phyloP scores from a whole-genome alignment of 1,140 invertebrate species.

The Drosophila rhopaloa region DNA sequence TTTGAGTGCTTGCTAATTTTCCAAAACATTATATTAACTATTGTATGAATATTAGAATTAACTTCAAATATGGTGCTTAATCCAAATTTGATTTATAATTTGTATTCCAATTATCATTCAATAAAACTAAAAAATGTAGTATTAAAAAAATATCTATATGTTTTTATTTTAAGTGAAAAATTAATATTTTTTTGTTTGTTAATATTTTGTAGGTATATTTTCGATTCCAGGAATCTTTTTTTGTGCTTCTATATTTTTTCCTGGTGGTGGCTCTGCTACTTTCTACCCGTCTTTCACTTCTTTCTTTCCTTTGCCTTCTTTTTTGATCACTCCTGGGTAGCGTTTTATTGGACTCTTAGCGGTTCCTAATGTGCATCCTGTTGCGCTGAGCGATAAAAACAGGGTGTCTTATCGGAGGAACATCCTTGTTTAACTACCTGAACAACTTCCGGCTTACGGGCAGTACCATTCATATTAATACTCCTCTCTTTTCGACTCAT shows the following conservation, averaged over 20 bases:
- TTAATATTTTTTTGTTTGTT: background rate
- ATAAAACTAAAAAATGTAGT: too few species aligned
- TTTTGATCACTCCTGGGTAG: conserved; percentile 17
- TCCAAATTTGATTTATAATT: too few species aligned
- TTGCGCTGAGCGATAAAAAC: conserved; percentile 40
- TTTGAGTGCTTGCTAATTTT: too few species aligned
- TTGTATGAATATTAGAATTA: too few species aligned
- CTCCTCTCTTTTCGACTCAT: conserved; percentile 23
- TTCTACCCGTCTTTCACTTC: conserved; percentile 4
- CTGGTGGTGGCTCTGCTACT: conserved; percentile 5
- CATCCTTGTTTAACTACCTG: conserved; percentile 58
- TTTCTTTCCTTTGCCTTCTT: background rate
- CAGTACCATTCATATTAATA: background rate
- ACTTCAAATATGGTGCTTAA: too few species aligned
- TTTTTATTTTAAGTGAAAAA: background rate
- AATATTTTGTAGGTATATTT: background rate
- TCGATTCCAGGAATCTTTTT: background rate
- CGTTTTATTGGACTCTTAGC: conserved; percentile 65
- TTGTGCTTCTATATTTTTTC: background rate
- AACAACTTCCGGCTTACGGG: conserved; percentile 59
- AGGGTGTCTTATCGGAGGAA: conserved; percentile 49
- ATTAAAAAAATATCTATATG: too few species aligned
- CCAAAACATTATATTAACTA: too few species aligned
- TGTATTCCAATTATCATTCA: too few species aligned
- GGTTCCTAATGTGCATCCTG: conserved; percentile 74